Evolutionary conservation across 1,140 invertebrate genomes (phyloP), one percentile per base, ranked within the genome.

Genomic region (Stegodyphus dumicola): DNA sequence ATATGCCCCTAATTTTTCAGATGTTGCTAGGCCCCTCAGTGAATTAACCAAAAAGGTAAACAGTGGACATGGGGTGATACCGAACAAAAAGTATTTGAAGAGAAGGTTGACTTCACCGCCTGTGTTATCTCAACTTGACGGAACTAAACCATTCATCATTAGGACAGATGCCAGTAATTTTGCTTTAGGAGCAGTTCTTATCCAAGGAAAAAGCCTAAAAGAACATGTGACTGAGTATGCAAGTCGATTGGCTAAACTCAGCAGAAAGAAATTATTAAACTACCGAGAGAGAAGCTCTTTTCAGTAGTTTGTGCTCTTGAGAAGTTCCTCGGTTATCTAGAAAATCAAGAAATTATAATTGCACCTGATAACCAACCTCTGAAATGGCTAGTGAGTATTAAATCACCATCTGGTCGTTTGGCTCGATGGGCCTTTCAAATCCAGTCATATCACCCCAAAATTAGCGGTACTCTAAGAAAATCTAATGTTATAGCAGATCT

Each of bases 331-430:
- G 11, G 11, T 11, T 66, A 66, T 66, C 7, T 90, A 0, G 87
- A 86, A n/a, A 89, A 89, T 49, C 51, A 65, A 60, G 56, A 60
- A 13, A 86, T 90, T 49, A 84, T 15, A 52, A 60, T 90, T 1
- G 76, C 88, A 11, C 88, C 89, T 2, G 89, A 90, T 69, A 88
- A 90, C 78, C 69, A 71, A 54, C 75, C 86, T 1, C 87, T 69
- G 7, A 69, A 69, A 17, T 69, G 66, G 66, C 18, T 69, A 17
- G n/a, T 69, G 66, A 69, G 18, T 69, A 15, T 69, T 17, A 69
- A 69, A 33, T 69, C 66, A 7, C 66, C 18, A 69, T 69, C n/a
- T 15, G 66, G 66, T 17, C 66, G n/a, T 15, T 69, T 69, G 18
- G 66, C n/a, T n/a, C n/a, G n/a, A n/a, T n/a, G n/a, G n/a, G n/a